A percentile compares a stretch with the other conserved stretches of the same genome.
Conservation (phyloP, 2,888 invertebrate genomes). For the Lissocephala sabroskyi region DNA sequence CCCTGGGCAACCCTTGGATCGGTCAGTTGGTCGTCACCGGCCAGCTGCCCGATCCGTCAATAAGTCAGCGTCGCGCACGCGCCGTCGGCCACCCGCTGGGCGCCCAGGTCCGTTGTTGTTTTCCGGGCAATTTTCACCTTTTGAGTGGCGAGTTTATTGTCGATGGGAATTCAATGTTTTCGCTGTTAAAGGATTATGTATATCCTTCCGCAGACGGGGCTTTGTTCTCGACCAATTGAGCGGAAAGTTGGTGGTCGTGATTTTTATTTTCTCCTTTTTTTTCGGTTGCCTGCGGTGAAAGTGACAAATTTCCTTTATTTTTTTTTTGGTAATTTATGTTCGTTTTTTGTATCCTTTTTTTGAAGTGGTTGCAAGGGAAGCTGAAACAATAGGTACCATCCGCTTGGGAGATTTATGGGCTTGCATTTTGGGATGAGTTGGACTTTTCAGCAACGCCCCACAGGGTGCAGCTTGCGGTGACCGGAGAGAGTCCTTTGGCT, state of each 20-base stretch:
- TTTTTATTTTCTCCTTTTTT: conserved; percentile 22
- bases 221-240: conserved; percentile 50
- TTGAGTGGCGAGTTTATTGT: conserved; percentile 55
- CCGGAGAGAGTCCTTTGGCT: too few relatives aligned
- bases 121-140: conserved; percentile 49
- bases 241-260: conserved; percentile 32
- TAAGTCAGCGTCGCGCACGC: conserved; percentile 49
- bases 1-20: conserved; percentile 14
- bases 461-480: too few relatives aligned
- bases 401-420: not conserved
- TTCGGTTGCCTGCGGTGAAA: conserved; percentile 38
- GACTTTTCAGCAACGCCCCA: too few relatives aligned
- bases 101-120: too few relatives aligned
- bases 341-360: not conserved
- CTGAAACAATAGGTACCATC: conserved; percentile 44
- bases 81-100: conserved; percentile 19
- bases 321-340: conserved; percentile 31
- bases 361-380: conserved; percentile 7
- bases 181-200: conserved; percentile 17
- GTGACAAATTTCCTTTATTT: conserved; percentile 52
- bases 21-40: conserved; percentile 9
- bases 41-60: conserved; percentile 19
- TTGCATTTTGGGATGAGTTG: too few relatives aligned
- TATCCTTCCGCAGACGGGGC: conserved; percentile 17
- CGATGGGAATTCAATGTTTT: too few relatives aligned